Conservation (phyloP, 2,797 vertebrate genomes). For the Rhinatrema bivittatum region DNA sequence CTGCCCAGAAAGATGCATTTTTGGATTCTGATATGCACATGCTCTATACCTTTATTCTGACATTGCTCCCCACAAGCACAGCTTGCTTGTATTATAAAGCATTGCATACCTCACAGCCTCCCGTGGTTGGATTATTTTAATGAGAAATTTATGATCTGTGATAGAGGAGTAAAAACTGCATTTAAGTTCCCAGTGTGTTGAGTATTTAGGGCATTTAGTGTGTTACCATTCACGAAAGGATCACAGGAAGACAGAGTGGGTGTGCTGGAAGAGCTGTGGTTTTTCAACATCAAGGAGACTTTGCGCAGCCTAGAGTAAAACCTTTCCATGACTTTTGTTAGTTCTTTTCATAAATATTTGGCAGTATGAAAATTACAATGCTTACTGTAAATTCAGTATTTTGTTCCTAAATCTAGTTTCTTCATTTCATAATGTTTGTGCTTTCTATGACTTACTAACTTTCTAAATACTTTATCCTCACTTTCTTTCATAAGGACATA, state of each 20-base stretch:
- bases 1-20: not conserved
- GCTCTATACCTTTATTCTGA: not conserved
- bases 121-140: not conserved
- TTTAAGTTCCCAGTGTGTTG: not conserved
- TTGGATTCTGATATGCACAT: not conserved
- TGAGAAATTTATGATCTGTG: not conserved
- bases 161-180: not conserved
- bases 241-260: constrained; percentile 1
- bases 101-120: not conserved
- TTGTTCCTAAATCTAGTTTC: no score
- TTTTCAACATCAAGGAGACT: no score
- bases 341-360: no score
- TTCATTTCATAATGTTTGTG: no score
- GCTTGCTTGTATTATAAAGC: not conserved
- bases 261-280: not conserved
- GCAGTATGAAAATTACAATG: no score
- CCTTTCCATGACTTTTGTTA: no score
- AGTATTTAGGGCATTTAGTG: not conserved
- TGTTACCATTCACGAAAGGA: constrained; percentile 5
- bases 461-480: no score
- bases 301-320: not conserved
- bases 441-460: no score
- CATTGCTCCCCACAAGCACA: not conserved
- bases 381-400: no score
- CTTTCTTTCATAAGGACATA: no score